Evolutionary conservation across 2,113 vertebrate species (phyloP).

Genomic region (Daphoenositta chrysoptera): DNA sequence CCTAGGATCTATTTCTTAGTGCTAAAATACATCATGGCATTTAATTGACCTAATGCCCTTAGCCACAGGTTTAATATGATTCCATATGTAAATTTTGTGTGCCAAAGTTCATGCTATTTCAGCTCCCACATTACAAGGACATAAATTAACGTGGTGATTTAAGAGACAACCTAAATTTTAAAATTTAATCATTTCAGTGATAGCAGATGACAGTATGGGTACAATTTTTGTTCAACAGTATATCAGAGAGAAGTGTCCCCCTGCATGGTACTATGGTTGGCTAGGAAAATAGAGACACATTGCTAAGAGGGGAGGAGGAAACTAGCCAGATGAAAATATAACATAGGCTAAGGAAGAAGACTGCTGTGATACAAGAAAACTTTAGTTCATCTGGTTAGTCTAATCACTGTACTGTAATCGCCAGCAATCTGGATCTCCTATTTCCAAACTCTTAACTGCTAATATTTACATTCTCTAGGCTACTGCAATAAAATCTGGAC

Average conservation of each 20-base stretch:
- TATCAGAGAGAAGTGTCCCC: not conserved
- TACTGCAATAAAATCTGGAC: not conserved
- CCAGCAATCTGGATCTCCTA: not conserved
- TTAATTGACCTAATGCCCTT: not conserved
- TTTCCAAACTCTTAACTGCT: not conserved
- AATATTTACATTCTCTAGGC: not conserved
- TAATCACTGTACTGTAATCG: not conserved
- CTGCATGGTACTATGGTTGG: not conserved
- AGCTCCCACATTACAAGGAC: not conserved
- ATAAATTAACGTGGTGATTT: not conserved
- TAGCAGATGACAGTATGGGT: not conserved
- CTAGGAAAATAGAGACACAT: not conserved
- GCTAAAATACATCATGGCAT: not conserved
- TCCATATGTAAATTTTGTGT: rapidly evolving
- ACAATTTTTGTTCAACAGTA: not conserved
- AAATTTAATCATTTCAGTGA: not conserved
- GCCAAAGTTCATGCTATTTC: not conserved
- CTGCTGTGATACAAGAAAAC: not conserved
- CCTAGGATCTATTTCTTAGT: not conserved
- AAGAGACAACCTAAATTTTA: not conserved
- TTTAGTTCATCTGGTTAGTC: not conserved
- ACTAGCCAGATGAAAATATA: not conserved
- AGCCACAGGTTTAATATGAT: not conserved
- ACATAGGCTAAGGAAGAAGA: not conserved
- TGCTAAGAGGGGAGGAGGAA: not conserved